phyloP scores from a whole-genome alignment of 1,140 invertebrate species.

The Battus philenor region DNA sequence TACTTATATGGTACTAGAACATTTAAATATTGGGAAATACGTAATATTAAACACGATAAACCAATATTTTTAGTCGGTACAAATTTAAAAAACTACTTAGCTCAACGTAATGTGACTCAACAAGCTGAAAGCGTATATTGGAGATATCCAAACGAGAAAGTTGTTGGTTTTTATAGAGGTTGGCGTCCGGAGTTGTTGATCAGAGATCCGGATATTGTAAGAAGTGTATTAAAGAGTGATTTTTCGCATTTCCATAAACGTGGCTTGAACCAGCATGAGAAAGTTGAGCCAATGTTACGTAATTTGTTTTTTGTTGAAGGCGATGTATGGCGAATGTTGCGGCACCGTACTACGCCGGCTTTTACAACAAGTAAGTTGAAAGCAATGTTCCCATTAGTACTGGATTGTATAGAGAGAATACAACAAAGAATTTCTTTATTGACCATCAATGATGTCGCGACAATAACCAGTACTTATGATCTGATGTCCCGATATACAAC shows the following conservation, averaged over 20 bases:
- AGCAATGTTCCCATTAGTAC: constrained; percentile 75
- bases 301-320: constrained; percentile 1
- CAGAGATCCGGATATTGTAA: constrained; percentile 68
- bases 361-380: constrained; percentile 81
- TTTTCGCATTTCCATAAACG: constrained; percentile 77
- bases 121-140: constrained; percentile 21
- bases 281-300: constrained; percentile 15
- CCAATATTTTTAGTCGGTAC: background rate
- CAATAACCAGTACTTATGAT: too few species aligned
- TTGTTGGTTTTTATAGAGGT: constrained; percentile 47
- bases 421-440: constrained; percentile 42
- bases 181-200: constrained; percentile 39
- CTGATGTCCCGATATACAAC: constrained; percentile 62
- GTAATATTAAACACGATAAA: background rate
- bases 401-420: constrained; percentile 64
- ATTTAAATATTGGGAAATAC: background rate
- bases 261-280: constrained; percentile 48
- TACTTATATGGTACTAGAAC: background rate
- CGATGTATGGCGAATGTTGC: constrained; percentile 9
- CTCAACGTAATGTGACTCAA: background rate
- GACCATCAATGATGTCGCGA: constrained; percentile 69
- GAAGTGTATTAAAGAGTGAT: constrained; percentile 75
- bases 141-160: constrained; percentile 49
- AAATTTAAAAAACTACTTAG: background rate
- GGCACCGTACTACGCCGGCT: constrained; percentile 78